Evolutionary conservation across 2,888 invertebrate species (phyloP), one percentile per base, ranked within the genome.

Genomic region (Callyntrura sp.): DNA sequence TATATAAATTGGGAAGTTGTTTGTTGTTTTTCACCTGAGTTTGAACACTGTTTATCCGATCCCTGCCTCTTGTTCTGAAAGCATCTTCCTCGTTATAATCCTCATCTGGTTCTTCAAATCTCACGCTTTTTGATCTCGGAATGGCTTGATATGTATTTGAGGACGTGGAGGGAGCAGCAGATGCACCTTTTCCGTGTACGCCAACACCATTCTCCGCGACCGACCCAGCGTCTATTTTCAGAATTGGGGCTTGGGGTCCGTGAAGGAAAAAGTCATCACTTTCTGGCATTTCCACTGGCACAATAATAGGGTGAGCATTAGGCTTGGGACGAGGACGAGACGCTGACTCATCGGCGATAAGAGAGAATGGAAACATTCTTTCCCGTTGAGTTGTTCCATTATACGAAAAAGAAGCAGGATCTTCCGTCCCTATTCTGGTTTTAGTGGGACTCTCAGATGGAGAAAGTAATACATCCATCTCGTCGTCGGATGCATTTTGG

Each of bases 391-490:
- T 90, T 28, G 79, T 25, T 45, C 90, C 85, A 89, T 90, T 90
- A 86, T 17, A 20, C 9, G 85, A 51, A 35, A 51, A 51, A 78
- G 78, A 14, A 20, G 62, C 48, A 25, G 55, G 62, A 14, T 81
- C 85, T 73, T 73, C 57, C 43, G 28, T 55, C 60, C 62, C 76
- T 78, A 25, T 65, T 62, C 23, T 57, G 12, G 23, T 20, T 55
- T 81, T 73, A 12, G 28, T 48, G 45, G 90, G 90, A 76, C 90
- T 90, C 45, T 90, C 57, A 60, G 90, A 85, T 43, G 85, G 70
- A 79, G 92, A 91, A 65, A 93, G 88, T 57, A 93, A 86, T 83
- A 91, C 91, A 86, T 93, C 92, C 92, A 93, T 93, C 85, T 93
- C 93, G 55, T 92, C 93, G 62, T 93, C 93, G 23, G 90, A 90